A percentile compares a stretch with the other conserved stretches of the same genome.
These are phyloP conservation scores for Macaria notata DNA, from an alignment of 2,888 invertebrate genomes.

Conservation along the genomic window DNA sequence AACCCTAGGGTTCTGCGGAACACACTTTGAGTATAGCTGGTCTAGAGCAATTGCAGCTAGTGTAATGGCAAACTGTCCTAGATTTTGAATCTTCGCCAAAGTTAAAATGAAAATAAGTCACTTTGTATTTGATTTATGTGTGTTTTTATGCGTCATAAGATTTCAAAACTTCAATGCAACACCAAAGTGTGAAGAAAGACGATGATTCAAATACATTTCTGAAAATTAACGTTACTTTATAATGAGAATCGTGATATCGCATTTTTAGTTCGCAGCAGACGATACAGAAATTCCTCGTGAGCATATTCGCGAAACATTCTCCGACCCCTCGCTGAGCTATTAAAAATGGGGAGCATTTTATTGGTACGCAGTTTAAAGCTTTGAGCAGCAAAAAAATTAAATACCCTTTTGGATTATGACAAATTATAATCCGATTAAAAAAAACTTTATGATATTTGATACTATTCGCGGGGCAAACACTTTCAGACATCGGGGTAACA, in stretches of 20 bases:
- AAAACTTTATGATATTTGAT: too few relatives aligned
- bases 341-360: conserved; percentile 29
- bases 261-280: conserved; percentile 20
- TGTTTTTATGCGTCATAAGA: conserved; percentile 1
- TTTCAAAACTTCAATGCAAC: background rate
- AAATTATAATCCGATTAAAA: too few relatives aligned
- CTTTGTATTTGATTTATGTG: background rate
- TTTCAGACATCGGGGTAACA: too few relatives aligned
- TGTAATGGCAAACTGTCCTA: too few relatives aligned
- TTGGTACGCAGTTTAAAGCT: too few relatives aligned
- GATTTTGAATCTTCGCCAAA: too few relatives aligned
- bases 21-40: too few relatives aligned
- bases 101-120: conserved; percentile 1
- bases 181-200: conserved; percentile 4
- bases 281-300: conserved; percentile 23
- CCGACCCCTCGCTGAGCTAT: conserved; percentile 46
- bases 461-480: too few relatives aligned
- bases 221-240: conserved; percentile 26
- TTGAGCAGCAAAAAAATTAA: too few relatives aligned
- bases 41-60: too few relatives aligned
- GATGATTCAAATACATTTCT: conserved; percentile 26
- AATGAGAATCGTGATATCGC: conserved; percentile 30
- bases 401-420: too few relatives aligned
- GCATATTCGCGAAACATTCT: conserved; percentile 27
- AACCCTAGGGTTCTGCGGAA: too few relatives aligned